These are phyloP conservation scores for Dimorphilus gyrociliatus DNA, from an alignment of 2,888 invertebrate genomes.

Conservation along the genomic window DNA sequence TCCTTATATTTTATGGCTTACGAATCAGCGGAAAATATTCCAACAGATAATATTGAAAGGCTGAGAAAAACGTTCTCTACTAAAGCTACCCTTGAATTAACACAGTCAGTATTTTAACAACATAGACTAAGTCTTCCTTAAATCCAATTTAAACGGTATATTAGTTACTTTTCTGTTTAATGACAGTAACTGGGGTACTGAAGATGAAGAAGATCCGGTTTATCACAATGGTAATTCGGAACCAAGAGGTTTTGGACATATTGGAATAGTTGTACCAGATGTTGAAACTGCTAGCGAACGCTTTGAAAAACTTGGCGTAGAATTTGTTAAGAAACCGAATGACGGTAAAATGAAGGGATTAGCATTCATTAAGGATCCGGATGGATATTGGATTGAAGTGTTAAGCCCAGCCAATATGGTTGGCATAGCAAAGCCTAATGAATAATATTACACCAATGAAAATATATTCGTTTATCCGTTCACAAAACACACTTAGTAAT, in stretches of 20 bases:
- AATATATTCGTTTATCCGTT: too few relatives aligned
- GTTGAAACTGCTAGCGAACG: conserved; percentile 70
- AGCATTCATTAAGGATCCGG: conserved; percentile 86
- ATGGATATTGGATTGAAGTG: conserved; percentile 91
- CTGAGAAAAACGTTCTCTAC: conserved; percentile 60
- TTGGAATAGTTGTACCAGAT: conserved; percentile 74
- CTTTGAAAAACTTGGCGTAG: conserved; percentile 68
- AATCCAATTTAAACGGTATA: not conserved
- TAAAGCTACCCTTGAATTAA: conserved; percentile 73
- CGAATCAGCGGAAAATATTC: conserved; percentile 57
- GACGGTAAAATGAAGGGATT: conserved; percentile 79
- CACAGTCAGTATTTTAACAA: conserved; percentile 52
- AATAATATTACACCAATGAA: too few relatives aligned
- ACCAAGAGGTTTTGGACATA: conserved; percentile 75
- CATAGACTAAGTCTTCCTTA: not conserved
- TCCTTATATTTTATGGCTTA: conserved; percentile 80
- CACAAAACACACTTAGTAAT: too few relatives aligned
- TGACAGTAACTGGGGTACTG: conserved; percentile 86
- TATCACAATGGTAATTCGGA: conserved; percentile 83
- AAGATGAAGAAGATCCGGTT: conserved; percentile 49
- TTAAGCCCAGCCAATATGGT: conserved; percentile 42
- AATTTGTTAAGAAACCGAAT: conserved; percentile 71
- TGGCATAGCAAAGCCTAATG: too few relatives aligned
- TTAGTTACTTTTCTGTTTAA: not conserved
- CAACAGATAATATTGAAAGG: conserved; percentile 52